phyloP scores from a whole-genome alignment of 1,140 invertebrate genomes.

The Habropoda laboriosa region DNA sequence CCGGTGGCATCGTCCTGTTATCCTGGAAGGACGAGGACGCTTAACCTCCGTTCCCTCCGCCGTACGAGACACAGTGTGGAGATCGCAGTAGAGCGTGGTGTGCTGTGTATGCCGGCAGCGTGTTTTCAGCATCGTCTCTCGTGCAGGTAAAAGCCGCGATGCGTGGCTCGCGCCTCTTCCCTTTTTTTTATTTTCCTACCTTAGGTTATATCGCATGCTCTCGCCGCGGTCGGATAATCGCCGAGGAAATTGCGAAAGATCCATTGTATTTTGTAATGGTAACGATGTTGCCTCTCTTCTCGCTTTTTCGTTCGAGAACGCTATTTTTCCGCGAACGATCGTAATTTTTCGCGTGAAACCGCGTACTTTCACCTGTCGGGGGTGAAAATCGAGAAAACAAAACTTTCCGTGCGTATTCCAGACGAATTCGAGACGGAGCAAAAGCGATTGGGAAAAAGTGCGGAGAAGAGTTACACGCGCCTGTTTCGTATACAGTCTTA shows the following conservation, averaged over 20 bases:
- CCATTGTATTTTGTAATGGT: constrained; percentile 22
- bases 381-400: too few relatives aligned
- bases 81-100: constrained; percentile 15
- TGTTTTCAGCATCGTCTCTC: constrained; percentile 43
- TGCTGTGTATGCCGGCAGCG: constrained; percentile 45
- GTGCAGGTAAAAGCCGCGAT: constrained; percentile 67
- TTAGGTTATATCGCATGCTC: constrained; percentile 24
- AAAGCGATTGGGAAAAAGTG: background rate
- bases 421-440: background rate
- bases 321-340: too few relatives aligned
- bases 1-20: constrained; percentile 33
- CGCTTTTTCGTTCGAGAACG: too few relatives aligned
- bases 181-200: constrained; percentile 32
- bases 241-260: constrained; percentile 56
- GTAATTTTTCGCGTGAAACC: too few relatives aligned
- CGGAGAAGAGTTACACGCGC: background rate
- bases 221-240: constrained; percentile 38
- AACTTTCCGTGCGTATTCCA: background rate
- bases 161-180: constrained; percentile 22
- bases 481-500: background rate
- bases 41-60: background rate
- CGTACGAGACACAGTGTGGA: background rate
- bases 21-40: constrained; percentile 39
- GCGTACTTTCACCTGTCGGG: too few relatives aligned
- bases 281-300: constrained; percentile 2